These are phyloP conservation scores for Trogon melanurus DNA, from an alignment of 2,113 vertebrate species.

Conservation along the genomic window DNA sequence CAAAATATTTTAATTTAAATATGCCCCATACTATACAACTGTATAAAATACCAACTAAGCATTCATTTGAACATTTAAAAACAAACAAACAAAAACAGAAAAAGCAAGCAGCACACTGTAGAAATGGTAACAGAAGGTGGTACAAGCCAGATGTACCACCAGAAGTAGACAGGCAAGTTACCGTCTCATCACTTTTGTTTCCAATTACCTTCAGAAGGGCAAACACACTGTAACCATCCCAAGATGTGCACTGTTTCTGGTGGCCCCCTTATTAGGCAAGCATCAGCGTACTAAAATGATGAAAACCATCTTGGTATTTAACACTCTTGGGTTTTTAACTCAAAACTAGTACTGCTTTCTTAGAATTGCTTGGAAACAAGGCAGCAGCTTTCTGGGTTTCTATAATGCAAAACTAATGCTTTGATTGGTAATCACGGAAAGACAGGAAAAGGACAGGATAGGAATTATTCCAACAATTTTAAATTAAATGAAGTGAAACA, in stretches of 20 bases:
- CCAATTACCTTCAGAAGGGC: neutral
- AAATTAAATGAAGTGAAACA: neutral
- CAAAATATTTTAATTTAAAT: conserved; percentile 70
- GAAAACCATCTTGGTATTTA: neutral
- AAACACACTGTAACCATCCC: neutral
- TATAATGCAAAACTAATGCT: neutral
- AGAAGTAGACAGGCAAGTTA: neutral
- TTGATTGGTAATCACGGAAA: neutral
- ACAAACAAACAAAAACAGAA: neutral
- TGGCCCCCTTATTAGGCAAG: neutral
- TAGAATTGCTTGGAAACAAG: neutral
- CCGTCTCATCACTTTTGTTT: neutral
- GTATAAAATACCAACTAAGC: conserved; percentile 60
- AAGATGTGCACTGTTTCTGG: neutral
- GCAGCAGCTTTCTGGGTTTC: neutral
- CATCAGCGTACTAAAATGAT: neutral
- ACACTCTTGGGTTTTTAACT: neutral
- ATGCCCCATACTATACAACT: conserved; percentile 50
- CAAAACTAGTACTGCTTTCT: neutral
- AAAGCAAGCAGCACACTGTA: conserved; percentile 33
- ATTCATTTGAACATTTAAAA: conserved; percentile 19
- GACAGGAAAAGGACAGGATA: neutral
- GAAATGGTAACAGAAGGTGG: neutral
- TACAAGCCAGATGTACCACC: neutral
- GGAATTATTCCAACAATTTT: neutral